Evolutionary conservation across 2,797 vertebrate species (phyloP).

Genomic region (Telmatherina bonti): DNA sequence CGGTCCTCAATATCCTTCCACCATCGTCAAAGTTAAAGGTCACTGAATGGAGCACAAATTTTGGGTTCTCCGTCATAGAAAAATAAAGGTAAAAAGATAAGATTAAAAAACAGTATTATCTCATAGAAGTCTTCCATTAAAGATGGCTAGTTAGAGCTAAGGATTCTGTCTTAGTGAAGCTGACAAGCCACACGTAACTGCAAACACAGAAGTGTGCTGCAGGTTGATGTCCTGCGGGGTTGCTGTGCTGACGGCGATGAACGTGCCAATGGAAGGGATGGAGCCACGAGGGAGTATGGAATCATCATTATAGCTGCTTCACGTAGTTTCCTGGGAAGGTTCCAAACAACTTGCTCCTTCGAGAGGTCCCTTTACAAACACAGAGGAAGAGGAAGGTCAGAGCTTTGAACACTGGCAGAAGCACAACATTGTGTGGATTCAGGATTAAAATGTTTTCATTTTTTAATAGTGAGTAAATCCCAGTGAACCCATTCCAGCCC

Average conservation of each 20-base stretch:
- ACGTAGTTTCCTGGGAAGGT: slow-evolving; percentile 99
- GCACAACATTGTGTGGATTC: background rate
- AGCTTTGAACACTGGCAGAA: background rate
- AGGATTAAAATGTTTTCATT: background rate
- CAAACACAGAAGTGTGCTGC: slow-evolving; percentile 50
- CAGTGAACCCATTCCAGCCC: background rate
- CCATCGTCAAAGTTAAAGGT: slow-evolving; percentile 58
- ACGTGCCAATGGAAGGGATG: slow-evolving; percentile 52
- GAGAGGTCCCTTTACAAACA: slow-evolving; percentile 91
- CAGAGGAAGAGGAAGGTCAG: slow-evolving; percentile 29
- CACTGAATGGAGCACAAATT: slow-evolving; percentile 59
- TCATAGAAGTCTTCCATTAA: slow-evolving; percentile 69
- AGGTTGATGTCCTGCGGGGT: slow-evolving; percentile 48
- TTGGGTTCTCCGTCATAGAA: slow-evolving; percentile 64
- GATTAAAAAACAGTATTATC: slow-evolving; percentile 59
- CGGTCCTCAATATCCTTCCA: slow-evolving; percentile 37
- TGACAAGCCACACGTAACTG: slow-evolving; percentile 53
- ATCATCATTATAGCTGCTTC: slow-evolving; percentile 91
- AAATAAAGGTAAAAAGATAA: slow-evolving; percentile 74
- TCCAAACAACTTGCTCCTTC: slow-evolving; percentile 97
- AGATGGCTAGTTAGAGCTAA: slow-evolving; percentile 84
- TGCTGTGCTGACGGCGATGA: slow-evolving; percentile 60
- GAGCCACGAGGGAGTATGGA: slow-evolving; percentile 65
- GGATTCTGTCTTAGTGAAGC: slow-evolving; percentile 73
- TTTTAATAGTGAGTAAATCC: background rate